phyloP scores from a whole-genome alignment of 2,888 invertebrate genomes.

The Calameuta filiformis region DNA sequence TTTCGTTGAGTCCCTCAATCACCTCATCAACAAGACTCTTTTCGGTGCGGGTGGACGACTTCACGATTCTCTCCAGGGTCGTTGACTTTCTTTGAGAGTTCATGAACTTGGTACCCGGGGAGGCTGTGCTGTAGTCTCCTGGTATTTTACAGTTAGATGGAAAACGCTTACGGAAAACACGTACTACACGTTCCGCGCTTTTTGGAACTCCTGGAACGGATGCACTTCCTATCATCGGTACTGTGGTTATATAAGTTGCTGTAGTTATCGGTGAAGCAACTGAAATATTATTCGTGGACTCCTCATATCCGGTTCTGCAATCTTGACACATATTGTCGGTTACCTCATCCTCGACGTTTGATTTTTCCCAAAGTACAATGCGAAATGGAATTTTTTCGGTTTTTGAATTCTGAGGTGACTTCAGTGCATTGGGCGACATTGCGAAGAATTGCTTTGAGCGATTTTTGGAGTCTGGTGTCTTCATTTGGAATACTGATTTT shows the following conservation, averaged over 20 bases:
- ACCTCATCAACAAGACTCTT: constrained; percentile 37
- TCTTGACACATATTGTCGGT: neutral
- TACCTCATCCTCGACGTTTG: neutral
- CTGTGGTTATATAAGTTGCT: neutral
- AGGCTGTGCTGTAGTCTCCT: neutral
- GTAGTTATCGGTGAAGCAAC: neutral
- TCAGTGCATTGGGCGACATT: neutral
- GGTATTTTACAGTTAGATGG: neutral
- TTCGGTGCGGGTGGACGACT: constrained; percentile 6
- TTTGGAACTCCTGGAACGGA: neutral
- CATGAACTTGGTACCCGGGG: constrained; percentile 26
- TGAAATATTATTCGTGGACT: neutral
- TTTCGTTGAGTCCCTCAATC: constrained; percentile 38
- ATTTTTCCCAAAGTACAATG: neutral
- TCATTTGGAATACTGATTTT: neutral
- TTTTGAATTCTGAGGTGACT: neutral
- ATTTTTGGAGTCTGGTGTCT: neutral
- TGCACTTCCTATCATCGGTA: neutral
- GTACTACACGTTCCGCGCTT: neutral
- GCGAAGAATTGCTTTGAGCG: neutral
- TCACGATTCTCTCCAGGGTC: constrained; percentile 35
- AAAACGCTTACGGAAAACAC: neutral
- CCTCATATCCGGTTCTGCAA: neutral
- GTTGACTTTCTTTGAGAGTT: constrained; percentile 35
- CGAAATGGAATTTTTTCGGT: neutral